Percentiles rank a stretch among this genome's conserved stretches.
Evolutionary conservation across 2,797 vertebrate genomes (phyloP).

Genomic region (Monodelphis domestica): DNA sequence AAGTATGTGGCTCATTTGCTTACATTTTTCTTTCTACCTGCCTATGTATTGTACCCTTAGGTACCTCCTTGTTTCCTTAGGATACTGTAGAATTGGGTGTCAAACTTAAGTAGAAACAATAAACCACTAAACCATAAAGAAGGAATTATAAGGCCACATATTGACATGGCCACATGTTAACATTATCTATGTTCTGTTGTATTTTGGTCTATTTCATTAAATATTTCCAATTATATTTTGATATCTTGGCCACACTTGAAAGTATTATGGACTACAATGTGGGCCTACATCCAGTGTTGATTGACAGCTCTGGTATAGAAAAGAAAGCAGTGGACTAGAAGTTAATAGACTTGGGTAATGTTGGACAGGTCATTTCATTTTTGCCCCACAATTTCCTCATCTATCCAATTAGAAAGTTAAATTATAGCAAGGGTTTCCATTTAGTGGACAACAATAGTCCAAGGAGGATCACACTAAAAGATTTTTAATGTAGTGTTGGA

Average conservation of each 20-base stretch:
- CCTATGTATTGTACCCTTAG: slow-evolving; percentile 21
- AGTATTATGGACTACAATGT: neutral
- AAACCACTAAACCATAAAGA: neutral
- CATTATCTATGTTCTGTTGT: neutral
- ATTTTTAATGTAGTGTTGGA: neutral
- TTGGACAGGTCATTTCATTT: neutral
- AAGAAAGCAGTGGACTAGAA: neutral
- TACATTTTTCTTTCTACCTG: slow-evolving; percentile 21
- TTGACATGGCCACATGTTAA: neutral
- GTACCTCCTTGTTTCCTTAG: neutral
- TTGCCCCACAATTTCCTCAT: neutral
- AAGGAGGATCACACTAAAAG: neutral
- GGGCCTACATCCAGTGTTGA: neutral
- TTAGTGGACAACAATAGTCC: neutral
- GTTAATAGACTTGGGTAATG: neutral
- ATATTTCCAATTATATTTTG: neutral
- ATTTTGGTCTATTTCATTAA: neutral
- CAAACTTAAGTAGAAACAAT: neutral
- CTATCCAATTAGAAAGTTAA: neutral
- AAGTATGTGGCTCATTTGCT: neutral
- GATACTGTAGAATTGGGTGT: neutral
- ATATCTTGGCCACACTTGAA: neutral
- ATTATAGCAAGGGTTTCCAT: neutral
- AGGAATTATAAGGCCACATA: slow-evolving; percentile 1
- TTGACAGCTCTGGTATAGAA: neutral